Evolutionary conservation across 2,888 invertebrate genomes (phyloP), one percentile per base, ranked within the genome.

Genomic region (Deroplatys truncata): DNA sequence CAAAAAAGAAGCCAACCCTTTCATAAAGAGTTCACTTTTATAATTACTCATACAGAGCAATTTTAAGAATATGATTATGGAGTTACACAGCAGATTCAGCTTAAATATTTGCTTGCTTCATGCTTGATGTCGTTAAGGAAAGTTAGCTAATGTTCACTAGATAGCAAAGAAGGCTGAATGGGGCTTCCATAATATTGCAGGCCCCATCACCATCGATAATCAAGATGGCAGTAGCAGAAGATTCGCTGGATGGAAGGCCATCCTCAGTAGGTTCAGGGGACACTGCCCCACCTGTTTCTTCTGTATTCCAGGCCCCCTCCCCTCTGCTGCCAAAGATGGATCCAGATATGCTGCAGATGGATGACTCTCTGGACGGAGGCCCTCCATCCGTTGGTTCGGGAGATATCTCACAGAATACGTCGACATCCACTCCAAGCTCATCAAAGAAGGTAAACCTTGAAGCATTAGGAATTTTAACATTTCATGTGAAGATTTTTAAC

Each of bases 241-340:
- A 97, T 92, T 97, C 97, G 0, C 93, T 97, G 92, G 97, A 98
- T 92, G 96, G 96, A 90, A 95, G 97, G 93, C 95, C 98, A 92
- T 95, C 95, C 2, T 98, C 98, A 0, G 96, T 98, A 25, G 97
- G 97, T 86, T 98, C 98, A 9, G 97, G 96, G n/a, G 96, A 96
- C 83, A 96, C 96, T 0, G 96, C 96, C 8, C 94, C 95, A 2
- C 95, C 95, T 28, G 15, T 31, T 82, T 31, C 83, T 83, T 72
- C 56, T 86, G 49, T 86, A 56, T 86, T 86, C 72, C 86, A 86
- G 86, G 86, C 86, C 85, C 85, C 85, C 28, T 85, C 85, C 28
- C 49, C 85, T 28, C 28, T 85, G 85, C 56, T 85, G 86, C 56
- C 86, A 82, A 89, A 85, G 89, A 86, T 89, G 49, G 92, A 92